Conservation (phyloP, 2,888 invertebrate genomes). For the Thymelicus acteon region DNA sequence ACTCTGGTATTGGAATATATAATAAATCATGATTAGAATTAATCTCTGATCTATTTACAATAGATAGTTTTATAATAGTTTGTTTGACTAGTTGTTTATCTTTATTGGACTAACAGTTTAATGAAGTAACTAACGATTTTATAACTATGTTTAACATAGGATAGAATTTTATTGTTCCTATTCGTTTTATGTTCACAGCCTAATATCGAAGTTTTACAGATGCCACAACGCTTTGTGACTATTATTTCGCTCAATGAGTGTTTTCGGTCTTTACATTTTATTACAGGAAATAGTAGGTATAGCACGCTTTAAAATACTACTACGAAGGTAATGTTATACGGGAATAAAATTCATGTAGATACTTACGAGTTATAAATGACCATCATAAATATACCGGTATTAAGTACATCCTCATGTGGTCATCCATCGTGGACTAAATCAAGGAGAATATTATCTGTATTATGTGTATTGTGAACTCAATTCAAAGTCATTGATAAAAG, state of each 20-base stretch:
- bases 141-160: too few relatives aligned
- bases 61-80: neutral
- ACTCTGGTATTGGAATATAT: neutral
- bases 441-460: too few relatives aligned
- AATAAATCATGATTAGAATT: neutral
- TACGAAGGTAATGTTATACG: too few relatives aligned
- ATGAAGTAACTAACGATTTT: slow-evolving; percentile 5
- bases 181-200: too few relatives aligned
- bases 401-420: neutral
- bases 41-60: neutral
- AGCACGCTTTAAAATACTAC: neutral
- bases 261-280: too few relatives aligned
- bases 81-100: neutral
- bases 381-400: slow-evolving; percentile 10
- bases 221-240: too few relatives aligned
- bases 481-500: too few relatives aligned
- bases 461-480: too few relatives aligned
- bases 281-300: too few relatives aligned
- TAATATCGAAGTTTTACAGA: too few relatives aligned
- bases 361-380: slow-evolving; percentile 20
- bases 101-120: neutral
- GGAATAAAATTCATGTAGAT: neutral
- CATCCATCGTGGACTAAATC: slow-evolving; percentile 7
- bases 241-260: too few relatives aligned
- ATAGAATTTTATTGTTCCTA: too few relatives aligned